Conservation (phyloP, 2,888 invertebrate species). For the Nipponacmea schrenckii region DNA sequence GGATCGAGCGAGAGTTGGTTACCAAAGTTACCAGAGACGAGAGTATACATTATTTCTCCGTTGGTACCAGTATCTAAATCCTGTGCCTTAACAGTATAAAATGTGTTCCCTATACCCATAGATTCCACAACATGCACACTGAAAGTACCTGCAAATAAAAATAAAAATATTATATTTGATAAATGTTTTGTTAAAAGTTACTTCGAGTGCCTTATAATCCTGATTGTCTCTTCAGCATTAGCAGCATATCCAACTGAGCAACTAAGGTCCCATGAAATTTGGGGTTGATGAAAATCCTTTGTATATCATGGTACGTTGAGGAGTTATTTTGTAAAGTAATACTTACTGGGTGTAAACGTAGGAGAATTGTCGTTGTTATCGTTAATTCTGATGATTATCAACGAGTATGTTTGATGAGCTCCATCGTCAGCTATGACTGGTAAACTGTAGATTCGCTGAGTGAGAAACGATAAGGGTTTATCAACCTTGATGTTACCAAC, state of each 20-base stretch:
- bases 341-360: slow-evolving; percentile 76
- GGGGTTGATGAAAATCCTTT: too few relatives aligned
- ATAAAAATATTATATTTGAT: too few relatives aligned
- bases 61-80: slow-evolving; percentile 89
- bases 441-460: slow-evolving; percentile 82
- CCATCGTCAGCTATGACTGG: slow-evolving; percentile 79
- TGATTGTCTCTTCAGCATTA: too few relatives aligned
- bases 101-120: not conserved
- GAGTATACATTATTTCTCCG: slow-evolving; percentile 82
- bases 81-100: slow-evolving; percentile 83
- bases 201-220: too few relatives aligned
- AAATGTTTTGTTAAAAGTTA: too few relatives aligned
- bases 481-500: slow-evolving; percentile 86
- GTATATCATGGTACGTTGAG: too few relatives aligned
- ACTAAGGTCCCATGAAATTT: too few relatives aligned
- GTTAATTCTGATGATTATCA: slow-evolving; percentile 84
- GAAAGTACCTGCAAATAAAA: not conserved
- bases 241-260: too few relatives aligned
- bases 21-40: slow-evolving; percentile 35
- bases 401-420: slow-evolving; percentile 74
- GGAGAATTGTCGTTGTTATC: slow-evolving; percentile 80
- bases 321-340: not conserved
- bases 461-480: slow-evolving; percentile 86
- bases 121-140: not conserved
- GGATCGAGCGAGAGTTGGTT: slow-evolving; percentile 31